These are phyloP conservation scores for Gorsachius magnificus DNA, from an alignment of 2,797 vertebrate genomes.

Conservation along the genomic window DNA sequence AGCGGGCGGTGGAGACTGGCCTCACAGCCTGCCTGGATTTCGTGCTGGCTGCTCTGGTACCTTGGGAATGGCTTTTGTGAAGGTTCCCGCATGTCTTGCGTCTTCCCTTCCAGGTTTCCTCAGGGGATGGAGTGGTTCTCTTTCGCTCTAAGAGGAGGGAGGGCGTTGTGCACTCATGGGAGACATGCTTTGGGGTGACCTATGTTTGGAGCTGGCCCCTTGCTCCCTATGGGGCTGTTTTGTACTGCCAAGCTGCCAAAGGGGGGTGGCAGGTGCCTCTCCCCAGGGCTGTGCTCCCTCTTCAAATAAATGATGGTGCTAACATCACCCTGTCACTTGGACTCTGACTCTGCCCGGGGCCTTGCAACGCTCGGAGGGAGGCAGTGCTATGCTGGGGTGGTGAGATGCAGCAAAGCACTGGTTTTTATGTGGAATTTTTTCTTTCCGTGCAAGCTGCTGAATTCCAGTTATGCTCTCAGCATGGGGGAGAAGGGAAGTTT, in stretches of 20 bases:
- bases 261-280: fast-evolving
- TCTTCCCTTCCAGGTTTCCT: background rate
- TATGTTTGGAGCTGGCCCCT: background rate
- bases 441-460: background rate
- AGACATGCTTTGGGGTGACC: background rate
- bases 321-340: background rate
- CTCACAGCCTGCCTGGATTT: background rate
- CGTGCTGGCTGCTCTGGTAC: background rate
- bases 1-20: fast-evolving
- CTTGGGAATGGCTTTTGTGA: background rate
- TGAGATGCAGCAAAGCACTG: background rate
- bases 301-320: constrained; percentile 59
- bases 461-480: background rate
- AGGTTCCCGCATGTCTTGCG: background rate
- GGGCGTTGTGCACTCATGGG: background rate
- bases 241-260: background rate
- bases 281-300: background rate
- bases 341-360: background rate
- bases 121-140: background rate
- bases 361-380: fast-evolving
- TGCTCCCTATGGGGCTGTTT: fast-evolving
- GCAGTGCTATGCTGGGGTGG: background rate
- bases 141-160: background rate
- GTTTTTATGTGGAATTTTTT: background rate
- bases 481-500: background rate